phyloP scores from a whole-genome alignment of 2,113 vertebrate species.

The Nesogale talazaci region DNA sequence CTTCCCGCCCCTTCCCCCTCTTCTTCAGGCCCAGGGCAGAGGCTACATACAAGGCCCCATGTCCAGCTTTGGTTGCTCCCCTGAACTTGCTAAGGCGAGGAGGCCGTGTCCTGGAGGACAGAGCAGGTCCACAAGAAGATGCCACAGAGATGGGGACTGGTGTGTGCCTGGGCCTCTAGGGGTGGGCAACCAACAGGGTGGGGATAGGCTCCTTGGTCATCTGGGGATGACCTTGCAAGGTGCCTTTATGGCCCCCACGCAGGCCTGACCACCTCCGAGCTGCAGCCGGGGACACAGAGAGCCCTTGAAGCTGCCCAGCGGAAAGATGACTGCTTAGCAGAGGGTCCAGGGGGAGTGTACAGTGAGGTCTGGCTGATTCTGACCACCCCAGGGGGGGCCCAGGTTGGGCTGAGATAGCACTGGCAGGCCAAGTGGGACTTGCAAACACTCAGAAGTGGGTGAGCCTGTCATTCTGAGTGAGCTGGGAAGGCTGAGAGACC shows the following conservation, averaged over 20 bases:
- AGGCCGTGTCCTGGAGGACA: background rate
- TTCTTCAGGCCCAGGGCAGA: background rate
- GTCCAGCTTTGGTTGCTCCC: no score
- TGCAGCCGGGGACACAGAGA: background rate
- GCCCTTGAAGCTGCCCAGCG: rapidly evolving
- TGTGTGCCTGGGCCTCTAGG: background rate
- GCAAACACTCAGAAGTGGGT: rapidly evolving
- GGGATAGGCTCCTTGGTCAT: background rate
- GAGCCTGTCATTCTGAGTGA: background rate
- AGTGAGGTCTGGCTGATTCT: rapidly evolving
- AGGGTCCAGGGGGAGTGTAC: background rate
- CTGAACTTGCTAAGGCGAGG: no score
- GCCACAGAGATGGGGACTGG: background rate
- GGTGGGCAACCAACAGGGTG: background rate
- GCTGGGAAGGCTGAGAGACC: background rate
- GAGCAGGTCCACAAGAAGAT: background rate
- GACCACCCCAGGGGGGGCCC: no score
- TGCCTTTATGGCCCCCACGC: background rate
- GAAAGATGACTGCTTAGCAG: background rate
- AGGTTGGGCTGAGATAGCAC: background rate
- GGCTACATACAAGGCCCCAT: background rate
- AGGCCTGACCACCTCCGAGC: background rate
- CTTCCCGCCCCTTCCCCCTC: background rate
- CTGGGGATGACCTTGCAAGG: background rate
- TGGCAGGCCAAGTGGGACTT: no score